Conservation (phyloP, 2,888 invertebrate genomes). For the Stegana nigrithorax region DNA sequence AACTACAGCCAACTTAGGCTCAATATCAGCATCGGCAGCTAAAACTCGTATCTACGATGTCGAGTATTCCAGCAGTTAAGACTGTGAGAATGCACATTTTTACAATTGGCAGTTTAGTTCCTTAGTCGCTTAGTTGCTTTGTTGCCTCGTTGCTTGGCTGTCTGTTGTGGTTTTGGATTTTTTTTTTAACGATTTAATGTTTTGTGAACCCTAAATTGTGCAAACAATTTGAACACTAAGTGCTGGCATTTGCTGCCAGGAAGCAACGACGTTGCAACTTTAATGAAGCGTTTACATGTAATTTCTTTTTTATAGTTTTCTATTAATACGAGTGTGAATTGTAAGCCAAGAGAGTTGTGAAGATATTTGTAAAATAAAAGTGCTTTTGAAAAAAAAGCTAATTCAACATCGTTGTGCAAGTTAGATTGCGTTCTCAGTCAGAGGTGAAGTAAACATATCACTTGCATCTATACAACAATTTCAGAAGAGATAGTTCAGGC, state of each 20-base stretch:
- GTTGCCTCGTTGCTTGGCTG: not conserved
- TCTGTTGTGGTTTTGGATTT: conserved; percentile 26
- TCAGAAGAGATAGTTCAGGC: too few relatives aligned
- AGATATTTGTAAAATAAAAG: too few relatives aligned
- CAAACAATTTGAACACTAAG: conserved; percentile 59
- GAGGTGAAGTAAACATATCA: too few relatives aligned
- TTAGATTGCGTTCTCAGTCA: too few relatives aligned
- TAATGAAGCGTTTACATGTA: conserved; percentile 58
- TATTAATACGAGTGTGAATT: not conserved
- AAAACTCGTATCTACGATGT: not conserved
- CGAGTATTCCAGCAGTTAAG: not conserved
- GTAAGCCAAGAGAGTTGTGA: conserved; percentile 16
- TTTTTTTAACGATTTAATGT: conserved; percentile 57
- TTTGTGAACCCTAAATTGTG: conserved; percentile 61
- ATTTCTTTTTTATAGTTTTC: conserved; percentile 40
- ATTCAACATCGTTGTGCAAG: too few relatives aligned
- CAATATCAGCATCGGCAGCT: not conserved
- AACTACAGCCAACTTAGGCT: not conserved
- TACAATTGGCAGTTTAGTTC: too few relatives aligned
- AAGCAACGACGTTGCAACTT: conserved; percentile 50
- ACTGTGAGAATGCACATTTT: conserved; percentile 17
- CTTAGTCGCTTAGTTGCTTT: too few relatives aligned
- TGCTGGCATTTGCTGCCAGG: conserved; percentile 40
- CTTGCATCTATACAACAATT: too few relatives aligned
- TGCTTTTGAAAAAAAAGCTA: too few relatives aligned